Evolutionary conservation across 2,888 invertebrate genomes (phyloP).

Genomic region (Tetragonisca angustula): DNA sequence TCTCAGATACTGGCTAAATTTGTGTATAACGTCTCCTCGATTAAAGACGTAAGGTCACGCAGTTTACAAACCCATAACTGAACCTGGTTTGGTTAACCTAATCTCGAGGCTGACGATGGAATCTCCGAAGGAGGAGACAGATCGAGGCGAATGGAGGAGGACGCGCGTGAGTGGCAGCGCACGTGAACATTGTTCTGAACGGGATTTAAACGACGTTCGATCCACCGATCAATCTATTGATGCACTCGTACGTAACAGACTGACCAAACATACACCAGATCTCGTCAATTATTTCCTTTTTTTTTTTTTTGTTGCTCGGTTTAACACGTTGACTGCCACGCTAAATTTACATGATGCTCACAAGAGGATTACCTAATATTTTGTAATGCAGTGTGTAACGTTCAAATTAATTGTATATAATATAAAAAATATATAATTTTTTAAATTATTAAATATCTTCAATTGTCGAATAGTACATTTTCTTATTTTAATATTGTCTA

Average conservation of each 20-base stretch:
- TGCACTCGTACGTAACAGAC: slow-evolving; percentile 75
- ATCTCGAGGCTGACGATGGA: slow-evolving; percentile 52
- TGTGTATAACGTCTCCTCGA: not conserved
- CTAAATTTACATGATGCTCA: too few relatives aligned
- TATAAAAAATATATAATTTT: too few relatives aligned
- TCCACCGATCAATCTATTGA: slow-evolving; percentile 78
- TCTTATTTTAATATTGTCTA: too few relatives aligned
- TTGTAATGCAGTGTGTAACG: too few relatives aligned
- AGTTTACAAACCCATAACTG: slow-evolving; percentile 58
- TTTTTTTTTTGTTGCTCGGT: too few relatives aligned
- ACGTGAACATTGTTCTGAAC: slow-evolving; percentile 65
- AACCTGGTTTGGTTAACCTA: slow-evolving; percentile 71
- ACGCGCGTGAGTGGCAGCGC: slow-evolving; percentile 37
- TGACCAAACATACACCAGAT: slow-evolving; percentile 61
- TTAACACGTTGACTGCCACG: too few relatives aligned
- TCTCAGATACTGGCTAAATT: too few relatives aligned
- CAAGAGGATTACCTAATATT: too few relatives aligned
- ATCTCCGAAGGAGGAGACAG: slow-evolving; percentile 3
- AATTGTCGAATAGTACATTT: too few relatives aligned
- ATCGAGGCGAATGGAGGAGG: not conserved
- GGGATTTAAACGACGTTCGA: slow-evolving; percentile 74
- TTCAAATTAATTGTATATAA: too few relatives aligned
- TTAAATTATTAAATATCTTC: too few relatives aligned
- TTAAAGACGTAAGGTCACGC: slow-evolving; percentile 62
- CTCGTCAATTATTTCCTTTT: slow-evolving; percentile 39